phyloP scores from a whole-genome alignment of 2,113 vertebrate species.

The Patagioenas fasciata region DNA sequence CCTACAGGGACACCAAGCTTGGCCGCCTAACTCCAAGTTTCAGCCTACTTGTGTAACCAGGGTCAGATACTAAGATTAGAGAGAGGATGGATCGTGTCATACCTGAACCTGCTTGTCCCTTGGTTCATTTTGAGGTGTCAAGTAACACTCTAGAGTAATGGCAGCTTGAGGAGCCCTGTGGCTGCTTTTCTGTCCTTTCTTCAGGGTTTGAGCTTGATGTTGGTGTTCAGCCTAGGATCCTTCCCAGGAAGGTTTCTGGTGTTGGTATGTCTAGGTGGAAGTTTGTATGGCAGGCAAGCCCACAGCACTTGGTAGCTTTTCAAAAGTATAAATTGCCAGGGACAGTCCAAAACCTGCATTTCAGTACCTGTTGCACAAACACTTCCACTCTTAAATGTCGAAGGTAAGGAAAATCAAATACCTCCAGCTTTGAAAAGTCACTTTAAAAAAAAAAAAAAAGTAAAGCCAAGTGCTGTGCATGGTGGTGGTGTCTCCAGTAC shows the following conservation, averaged over 20 bases:
- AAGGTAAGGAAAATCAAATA: not conserved
- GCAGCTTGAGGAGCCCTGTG: not conserved
- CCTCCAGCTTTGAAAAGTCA: not conserved
- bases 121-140: not conserved
- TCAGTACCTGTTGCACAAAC: not conserved
- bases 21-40: not conserved
- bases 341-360: not conserved
- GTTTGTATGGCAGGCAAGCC: not conserved
- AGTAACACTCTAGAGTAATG: not conserved
- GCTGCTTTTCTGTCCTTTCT: not conserved
- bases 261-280: not conserved
- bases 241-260: not conserved
- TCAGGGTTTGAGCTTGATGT: not conserved
- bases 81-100: not conserved
- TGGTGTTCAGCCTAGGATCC: not conserved
- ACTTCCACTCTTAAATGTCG: not conserved
- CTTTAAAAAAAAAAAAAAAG: not conserved
- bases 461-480: not conserved
- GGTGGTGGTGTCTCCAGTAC: not conserved
- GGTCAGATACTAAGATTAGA: no score
- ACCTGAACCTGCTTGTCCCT: not conserved
- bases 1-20: no score
- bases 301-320: not conserved
- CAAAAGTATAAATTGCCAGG: not conserved
- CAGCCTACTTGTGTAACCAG: not conserved